Evolutionary conservation across 37 sponge, comb jelly and placozoan species (phyloP), one percentile per base, ranked within the genome.

Genomic region (Diacarnus erythraeanus): DNA sequence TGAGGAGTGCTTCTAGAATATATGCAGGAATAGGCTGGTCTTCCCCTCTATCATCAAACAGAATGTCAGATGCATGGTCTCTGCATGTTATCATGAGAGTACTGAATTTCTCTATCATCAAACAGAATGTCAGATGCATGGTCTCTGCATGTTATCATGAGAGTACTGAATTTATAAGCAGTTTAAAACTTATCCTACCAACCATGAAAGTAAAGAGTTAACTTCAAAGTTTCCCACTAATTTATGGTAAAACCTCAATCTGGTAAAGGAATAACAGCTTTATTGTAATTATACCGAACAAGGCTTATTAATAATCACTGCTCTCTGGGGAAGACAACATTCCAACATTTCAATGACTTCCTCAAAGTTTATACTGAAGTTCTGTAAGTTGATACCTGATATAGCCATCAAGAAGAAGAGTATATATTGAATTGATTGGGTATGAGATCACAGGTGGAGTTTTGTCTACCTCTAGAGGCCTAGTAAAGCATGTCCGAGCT

Each of bases 401-500:
- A 26, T 63, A n/a, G 6, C 92, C 92, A 47, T 76, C 80, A 9
- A 92, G 61, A 5, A 42, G 27, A 2, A 89, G 75, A 1, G 74
- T 79, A 68, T 66, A 89, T 33, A 78, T 38, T 15, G 75, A 66
- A 59, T 83, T 87, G 41, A 92, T 77, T 63, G 92, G 89, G 67
- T 83, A 92, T 22, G 72, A 61, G 26, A 84, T 77, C 23, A 33
- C 42, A 43, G 85, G 85, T 2, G 92, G 88, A 27, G 42, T 22
- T 33, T 56, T 72, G 36, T 77, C 81, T 29, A 56, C 56, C n/a
- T 69, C 77, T 18, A 60, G 43, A 23, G 82, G 66, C 22, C 85
- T 63, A 18, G 90, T 88, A 87, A 90, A 90, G 59, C 94, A 94
- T 0, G 84, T 83, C 29, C 84, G 57, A 15, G 74, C 94, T 94